Evolutionary conservation across 2,797 vertebrate species (phyloP).

Genomic region (Pogoniulus pusillus): DNA sequence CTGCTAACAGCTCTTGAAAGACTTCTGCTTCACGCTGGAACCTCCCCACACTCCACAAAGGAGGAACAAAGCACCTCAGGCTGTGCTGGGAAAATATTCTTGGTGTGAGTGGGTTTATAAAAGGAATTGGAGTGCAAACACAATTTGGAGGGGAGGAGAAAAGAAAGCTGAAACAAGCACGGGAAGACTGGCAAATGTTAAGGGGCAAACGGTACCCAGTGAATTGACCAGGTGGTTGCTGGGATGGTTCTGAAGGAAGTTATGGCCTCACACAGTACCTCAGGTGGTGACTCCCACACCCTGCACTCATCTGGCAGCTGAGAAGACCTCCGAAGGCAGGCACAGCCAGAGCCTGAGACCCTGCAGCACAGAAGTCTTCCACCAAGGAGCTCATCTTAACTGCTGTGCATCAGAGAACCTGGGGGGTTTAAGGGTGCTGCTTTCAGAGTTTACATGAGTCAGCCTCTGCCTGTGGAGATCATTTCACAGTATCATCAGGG

Average conservation of each 20-base stretch:
- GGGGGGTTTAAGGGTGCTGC: background rate
- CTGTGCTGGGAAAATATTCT: background rate
- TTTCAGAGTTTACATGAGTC: background rate
- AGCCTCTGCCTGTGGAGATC: background rate
- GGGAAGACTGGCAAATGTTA: background rate
- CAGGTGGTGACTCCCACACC: background rate
- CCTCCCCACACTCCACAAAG: background rate
- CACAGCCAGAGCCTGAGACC: background rate
- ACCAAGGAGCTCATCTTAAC: background rate
- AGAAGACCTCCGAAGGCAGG: background rate
- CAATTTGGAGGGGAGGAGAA: background rate
- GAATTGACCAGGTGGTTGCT: background rate
- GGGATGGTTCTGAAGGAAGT: background rate
- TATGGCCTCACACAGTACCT: background rate
- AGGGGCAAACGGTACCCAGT: background rate
- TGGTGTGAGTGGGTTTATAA: background rate
- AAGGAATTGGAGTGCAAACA: background rate
- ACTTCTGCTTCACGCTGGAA: background rate
- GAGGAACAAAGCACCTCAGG: background rate
- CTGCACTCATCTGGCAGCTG: background rate
- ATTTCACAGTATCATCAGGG: too few relatives aligned
- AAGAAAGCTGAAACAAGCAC: background rate
- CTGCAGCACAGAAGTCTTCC: background rate
- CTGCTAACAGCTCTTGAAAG: background rate
- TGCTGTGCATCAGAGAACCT: constrained; percentile 10